Percentiles rank a stretch among this genome's conserved stretches.
phyloP scores from a whole-genome alignment of 2,888 invertebrate genomes.

The Epiblema foenella region DNA sequence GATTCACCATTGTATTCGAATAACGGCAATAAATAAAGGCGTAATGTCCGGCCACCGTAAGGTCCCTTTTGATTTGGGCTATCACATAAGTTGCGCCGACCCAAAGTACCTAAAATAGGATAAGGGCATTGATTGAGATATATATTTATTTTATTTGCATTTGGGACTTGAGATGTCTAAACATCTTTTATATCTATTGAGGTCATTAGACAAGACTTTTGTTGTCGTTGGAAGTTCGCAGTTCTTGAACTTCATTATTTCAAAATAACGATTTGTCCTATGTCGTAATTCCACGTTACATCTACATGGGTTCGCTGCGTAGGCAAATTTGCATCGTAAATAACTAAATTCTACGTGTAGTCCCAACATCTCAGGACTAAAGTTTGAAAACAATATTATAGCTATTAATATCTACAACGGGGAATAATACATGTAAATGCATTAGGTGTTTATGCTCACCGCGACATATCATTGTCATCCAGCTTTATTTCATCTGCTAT shows the following conservation, averaged over 20 bases:
- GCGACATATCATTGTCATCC: slow-evolving; percentile 87
- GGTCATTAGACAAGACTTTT: too few species aligned
- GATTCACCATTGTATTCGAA: too few species aligned
- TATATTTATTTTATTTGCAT: too few species aligned
- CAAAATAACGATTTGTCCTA: slow-evolving; percentile 16
- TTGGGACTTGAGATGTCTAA: too few species aligned
- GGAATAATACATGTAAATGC: slow-evolving; percentile 23
- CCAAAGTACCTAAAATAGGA: too few species aligned
- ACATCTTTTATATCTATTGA: too few species aligned
- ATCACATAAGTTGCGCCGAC: too few species aligned
- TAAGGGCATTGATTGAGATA: too few species aligned
- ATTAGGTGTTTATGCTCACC: slow-evolving; percentile 67
- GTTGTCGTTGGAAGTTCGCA: not conserved
- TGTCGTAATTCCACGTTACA: slow-evolving; percentile 20
- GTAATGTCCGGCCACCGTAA: too few species aligned
- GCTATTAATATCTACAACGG: slow-evolving; percentile 30
- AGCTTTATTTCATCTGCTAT: slow-evolving; percentile 87
- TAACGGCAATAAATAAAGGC: too few species aligned
- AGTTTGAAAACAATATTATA: slow-evolving; percentile 5
- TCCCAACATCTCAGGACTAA: slow-evolving; percentile 2
- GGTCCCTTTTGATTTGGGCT: too few species aligned
- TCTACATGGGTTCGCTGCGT: slow-evolving; percentile 5
- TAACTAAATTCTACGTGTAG: slow-evolving; percentile 20
- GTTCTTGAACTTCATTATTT: not conserved
- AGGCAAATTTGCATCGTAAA: slow-evolving; percentile 18